Evolutionary conservation across 2,113 vertebrate genomes (phyloP).

Genomic region (Solenodon paradoxus): DNA sequence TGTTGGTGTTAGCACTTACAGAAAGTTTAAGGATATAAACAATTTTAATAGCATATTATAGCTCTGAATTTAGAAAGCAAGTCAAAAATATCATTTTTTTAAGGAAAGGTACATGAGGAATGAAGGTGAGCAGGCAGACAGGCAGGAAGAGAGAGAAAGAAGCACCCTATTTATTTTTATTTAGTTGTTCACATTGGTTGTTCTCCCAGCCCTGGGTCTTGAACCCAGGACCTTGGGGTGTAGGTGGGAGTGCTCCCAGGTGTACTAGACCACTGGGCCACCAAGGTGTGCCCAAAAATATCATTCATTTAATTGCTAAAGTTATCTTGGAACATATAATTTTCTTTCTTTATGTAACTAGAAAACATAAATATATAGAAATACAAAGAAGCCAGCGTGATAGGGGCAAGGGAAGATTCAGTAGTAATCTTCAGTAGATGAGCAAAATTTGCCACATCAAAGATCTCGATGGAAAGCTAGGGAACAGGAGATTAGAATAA

Average conservation of each 20-base stretch:
- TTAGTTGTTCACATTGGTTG: too few species aligned
- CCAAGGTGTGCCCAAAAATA: too few species aligned
- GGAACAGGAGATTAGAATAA: not conserved
- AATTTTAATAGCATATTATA: not conserved
- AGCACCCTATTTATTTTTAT: too few species aligned
- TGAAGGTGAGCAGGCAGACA: too few species aligned
- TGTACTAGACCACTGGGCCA: too few species aligned
- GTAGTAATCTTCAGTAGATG: not conserved
- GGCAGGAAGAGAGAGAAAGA: too few species aligned
- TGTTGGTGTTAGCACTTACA: not conserved
- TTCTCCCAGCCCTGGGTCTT: too few species aligned
- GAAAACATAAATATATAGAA: conserved; percentile 3
- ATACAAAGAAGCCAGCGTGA: not conserved
- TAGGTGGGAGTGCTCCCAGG: too few species aligned
- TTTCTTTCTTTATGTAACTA: conserved; percentile 6
- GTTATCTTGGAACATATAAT: not conserved
- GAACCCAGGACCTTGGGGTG: too few species aligned
- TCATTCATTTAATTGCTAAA: not conserved
- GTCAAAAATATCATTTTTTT: not conserved
- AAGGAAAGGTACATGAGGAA: too few species aligned
- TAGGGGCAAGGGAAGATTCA: not conserved
- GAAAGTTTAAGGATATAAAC: not conserved
- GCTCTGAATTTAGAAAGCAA: conserved; percentile 30
- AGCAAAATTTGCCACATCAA: not conserved
- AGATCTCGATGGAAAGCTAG: not conserved